A percentile compares a stretch with the other conserved stretches of the same genome.
Conservation (phyloP, 2,797 vertebrate species). For the Pelodytes ibericus region DNA sequence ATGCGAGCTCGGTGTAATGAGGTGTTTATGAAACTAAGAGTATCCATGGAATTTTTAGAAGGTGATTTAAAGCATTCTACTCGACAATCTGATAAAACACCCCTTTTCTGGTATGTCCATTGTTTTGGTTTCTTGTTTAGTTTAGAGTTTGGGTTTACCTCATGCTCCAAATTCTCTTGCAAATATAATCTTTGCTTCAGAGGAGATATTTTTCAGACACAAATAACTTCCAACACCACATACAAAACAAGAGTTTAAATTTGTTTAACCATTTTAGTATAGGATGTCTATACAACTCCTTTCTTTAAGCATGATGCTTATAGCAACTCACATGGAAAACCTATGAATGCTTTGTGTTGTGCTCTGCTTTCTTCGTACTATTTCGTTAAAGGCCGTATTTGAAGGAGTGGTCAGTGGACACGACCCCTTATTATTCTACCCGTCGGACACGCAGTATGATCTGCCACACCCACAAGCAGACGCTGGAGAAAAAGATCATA, state of each 20-base stretch:
- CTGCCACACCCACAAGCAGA: too few species aligned
- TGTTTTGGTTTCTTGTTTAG: slow-evolving; percentile 30
- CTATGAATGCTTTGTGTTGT: too few species aligned
- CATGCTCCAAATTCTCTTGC: slow-evolving; percentile 27
- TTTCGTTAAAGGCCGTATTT: too few species aligned
- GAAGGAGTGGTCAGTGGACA: too few species aligned
- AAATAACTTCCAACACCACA: background rate
- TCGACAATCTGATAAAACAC: slow-evolving; percentile 47
- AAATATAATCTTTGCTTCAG: slow-evolving; percentile 25
- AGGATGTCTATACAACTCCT: too few species aligned
- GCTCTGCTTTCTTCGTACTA: too few species aligned
- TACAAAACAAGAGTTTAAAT: background rate
- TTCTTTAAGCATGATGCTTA: too few species aligned
- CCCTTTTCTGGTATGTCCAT: slow-evolving; percentile 28
- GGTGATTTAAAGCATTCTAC: slow-evolving; percentile 48
- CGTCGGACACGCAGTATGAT: too few species aligned
- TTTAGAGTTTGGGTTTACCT: slow-evolving; percentile 33
- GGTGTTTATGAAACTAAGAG: slow-evolving; percentile 46
- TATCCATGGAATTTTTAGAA: slow-evolving; percentile 43
- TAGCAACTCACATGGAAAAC: too few species aligned
- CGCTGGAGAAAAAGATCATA: too few species aligned
- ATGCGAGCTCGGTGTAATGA: slow-evolving; percentile 32
- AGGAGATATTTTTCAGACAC: background rate
- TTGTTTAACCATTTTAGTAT: too few species aligned
- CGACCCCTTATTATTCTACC: too few species aligned